Evolutionary conservation across 2,113 vertebrate genomes (phyloP), one percentile per base, ranked within the genome.

Genomic region (Malurus cyaneus): DNA sequence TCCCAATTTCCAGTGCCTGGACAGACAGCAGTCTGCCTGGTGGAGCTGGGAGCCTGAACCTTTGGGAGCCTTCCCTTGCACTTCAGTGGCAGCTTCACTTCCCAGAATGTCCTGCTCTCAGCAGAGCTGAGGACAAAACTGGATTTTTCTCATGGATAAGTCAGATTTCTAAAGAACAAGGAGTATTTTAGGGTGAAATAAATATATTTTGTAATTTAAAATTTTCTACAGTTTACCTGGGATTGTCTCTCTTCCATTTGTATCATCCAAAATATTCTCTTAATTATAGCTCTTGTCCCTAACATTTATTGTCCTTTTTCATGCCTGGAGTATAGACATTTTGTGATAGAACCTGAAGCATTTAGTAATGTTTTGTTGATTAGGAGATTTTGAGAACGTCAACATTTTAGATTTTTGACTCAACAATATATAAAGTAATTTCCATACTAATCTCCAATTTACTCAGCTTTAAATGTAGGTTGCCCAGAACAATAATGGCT

Each of bases 401-500:
- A 82, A 32, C 16, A 39, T 67, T 62, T 52, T 20, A 65, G 12
- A n/a, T 50, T 64, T 73, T 88, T 93, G 11, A 73, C 36, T 8
- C 25, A 84, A 25, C 5, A 94, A 19, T 57, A 26, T 17, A 18
- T 44, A 72, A 64, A 18, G 6, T 64, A 89, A 66, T 77, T 64
- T 59, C 54, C 64, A 26, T 66, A 32, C 3, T 80, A 25, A 84
- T 78, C 87, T 94, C 65, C 29, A 74, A 12, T 87, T 96, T 84
- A 74, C 3, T 69, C 16, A 36, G 23, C 36, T 76, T 87, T 72
- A 60, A 79, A 81, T 53, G 53, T n/a, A 60, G 19, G 14, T 53
- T 34, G 24, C 29, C 39, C 19, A 53, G 24, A 67, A 66, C 52
- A 67, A 11, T 7, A 54, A 16, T 41, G 41, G 4, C 5, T 60